These are phyloP conservation scores for Criorhina ranunculi DNA, from an alignment of 2,888 invertebrate species.

Conservation along the genomic window DNA sequence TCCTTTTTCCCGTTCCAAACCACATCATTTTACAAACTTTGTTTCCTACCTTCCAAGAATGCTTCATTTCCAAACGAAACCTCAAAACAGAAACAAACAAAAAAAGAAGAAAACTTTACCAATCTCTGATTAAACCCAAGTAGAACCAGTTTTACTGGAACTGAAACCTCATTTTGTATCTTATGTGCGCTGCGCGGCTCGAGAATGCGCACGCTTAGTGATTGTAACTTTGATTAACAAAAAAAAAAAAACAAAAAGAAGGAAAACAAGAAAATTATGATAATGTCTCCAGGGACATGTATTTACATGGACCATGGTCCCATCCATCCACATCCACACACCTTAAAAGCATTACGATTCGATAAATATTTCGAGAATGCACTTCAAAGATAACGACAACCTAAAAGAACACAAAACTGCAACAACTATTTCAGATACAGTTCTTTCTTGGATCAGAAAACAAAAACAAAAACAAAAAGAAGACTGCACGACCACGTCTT, in stretches of 20 bases:
- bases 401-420: background rate
- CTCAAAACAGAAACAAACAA: background rate
- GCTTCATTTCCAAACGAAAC: constrained; percentile 21
- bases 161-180: constrained; percentile 59
- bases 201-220: constrained; percentile 19
- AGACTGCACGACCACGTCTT: background rate
- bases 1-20: background rate
- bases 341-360: constrained; percentile 7
- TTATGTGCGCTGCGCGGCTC: constrained; percentile 2
- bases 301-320: constrained; percentile 31
- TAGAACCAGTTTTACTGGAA: constrained; percentile 71
- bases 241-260: constrained; percentile 23
- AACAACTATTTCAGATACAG: background rate
- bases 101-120: constrained; percentile 4
- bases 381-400: constrained; percentile 2
- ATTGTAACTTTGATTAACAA: constrained; percentile 47
- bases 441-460: background rate
- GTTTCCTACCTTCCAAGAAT: constrained; percentile 34
- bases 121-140: constrained; percentile 35
- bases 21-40: constrained; percentile 9
- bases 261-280: constrained; percentile 24
- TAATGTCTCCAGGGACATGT: constrained; percentile 35
- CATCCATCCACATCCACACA: constrained; percentile 11
- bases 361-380: constrained; percentile 37
- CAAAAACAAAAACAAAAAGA: background rate